Evolutionary conservation across 1,140 invertebrate species (phyloP).

Genomic region (Vanessa atalanta): DNA sequence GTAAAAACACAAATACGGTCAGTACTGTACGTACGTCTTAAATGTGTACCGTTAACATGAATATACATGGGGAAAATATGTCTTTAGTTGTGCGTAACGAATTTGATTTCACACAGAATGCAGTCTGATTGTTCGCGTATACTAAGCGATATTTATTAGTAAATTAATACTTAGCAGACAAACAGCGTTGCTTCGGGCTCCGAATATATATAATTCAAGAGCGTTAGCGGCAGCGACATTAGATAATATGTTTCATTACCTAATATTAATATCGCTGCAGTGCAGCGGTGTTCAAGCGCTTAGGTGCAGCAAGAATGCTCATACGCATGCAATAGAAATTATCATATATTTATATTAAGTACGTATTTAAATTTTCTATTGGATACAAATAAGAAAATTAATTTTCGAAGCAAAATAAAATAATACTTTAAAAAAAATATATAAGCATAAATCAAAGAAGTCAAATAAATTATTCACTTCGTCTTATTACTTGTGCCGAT

Average conservation of each 20-base stretch:
- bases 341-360: no score
- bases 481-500: conserved; percentile 21
- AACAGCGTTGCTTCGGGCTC: conserved; percentile 30
- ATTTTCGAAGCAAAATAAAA: no score
- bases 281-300: no score
- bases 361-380: no score
- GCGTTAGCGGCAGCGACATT: neutral
- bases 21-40: neutral
- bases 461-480: neutral
- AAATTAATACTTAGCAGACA: conserved; percentile 40
- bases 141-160: conserved; percentile 38
- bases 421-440: no score
- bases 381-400: no score
- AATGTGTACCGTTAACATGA: neutral
- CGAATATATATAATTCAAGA: conserved; percentile 2
- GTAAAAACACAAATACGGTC: no score
- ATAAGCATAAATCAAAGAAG: no score
- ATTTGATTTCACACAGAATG: conserved; percentile 18
- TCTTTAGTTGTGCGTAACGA: conserved; percentile 18
- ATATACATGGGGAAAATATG: neutral
- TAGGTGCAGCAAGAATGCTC: no score
- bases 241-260: no score
- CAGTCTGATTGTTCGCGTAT: conserved; percentile 9
- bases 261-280: no score
- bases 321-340: no score